Base-by-base conservation (phyloP, 2,888 invertebrate species). In the Yponomeuta cagnagella region DNA sequence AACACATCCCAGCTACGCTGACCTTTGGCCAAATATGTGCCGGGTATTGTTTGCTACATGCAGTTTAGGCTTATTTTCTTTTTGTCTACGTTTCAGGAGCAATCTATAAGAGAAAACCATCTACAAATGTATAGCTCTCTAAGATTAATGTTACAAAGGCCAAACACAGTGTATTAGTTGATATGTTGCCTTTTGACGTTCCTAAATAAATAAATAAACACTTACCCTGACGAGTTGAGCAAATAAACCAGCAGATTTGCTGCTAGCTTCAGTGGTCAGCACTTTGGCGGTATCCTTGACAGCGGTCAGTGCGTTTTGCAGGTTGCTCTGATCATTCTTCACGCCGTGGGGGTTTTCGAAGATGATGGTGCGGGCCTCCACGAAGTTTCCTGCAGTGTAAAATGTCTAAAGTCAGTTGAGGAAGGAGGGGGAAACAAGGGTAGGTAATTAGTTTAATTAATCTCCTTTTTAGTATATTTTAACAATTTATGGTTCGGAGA, bases 261-360 rank as follows among this genome's bases (percentile, higher is more conserved):
- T 92, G 69, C 93, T 93, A 5, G 96, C 95, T 70, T 94, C 94
- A 1, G 89, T 89, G 48, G 87, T 88, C 30, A 95, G 90, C 8
- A 93, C 88, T 74, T 94, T 93, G 30, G 94, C 93, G 9, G 95
- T 93, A 10, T 94, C 93, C 70, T 94, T 94, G 33, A 96, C 86
- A 0, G 94, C 93, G 0, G 82, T 83, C 23, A 94, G 83, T 0
- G 96, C 93, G 0, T 90, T 85, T 30, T 94, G 93, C 3, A 93
- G 86, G 81, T 93, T 95, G 76, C 93, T 91, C 58, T 86, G 82
- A 72, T 76, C 89, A 1, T 79, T 83, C 23, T 77, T 85, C 48
- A 83, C 86, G 0, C 93, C 93, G 75, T 95, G 95, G 0, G 96
- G 95, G 72, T 93, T 93, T 76, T 96, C 96, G 82, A 96, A 97